Base-by-base conservation (phyloP, 2,888 invertebrate genomes). In the Melanchra persicariae region DNA sequence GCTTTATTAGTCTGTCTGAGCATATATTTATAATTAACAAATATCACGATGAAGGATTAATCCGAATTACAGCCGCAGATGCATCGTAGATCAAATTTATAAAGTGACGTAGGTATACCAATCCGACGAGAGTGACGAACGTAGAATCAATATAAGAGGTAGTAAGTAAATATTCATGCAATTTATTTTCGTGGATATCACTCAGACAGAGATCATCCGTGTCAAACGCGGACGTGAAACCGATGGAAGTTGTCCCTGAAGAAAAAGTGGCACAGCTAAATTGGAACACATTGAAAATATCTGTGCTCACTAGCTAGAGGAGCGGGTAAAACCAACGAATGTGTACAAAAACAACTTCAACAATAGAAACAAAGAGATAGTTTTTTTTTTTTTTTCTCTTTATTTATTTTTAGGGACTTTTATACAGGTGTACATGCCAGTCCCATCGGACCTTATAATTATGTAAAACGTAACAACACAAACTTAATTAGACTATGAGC, bases 251-350 rank as follows among this genome's bases (percentile, higher is more conserved):
- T 74, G 54, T 60, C 71, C 57, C 54, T 65, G 66, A 67, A 63
- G 74, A 73, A 84, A 77, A 83, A 72, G 63, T 81, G 43, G 81
- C 62, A 74, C 84, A 81, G 57, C 78, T 83, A 83, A 78, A 83
- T 70, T 61, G 65, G 85, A 81, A 78, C 70, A 63, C 78, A 57
- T 68, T 70, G 54, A 67, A 84, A 72, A 70, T 71, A 74, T 72
- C 49, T 80, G 34, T 40, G 26, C 24, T 45, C 34, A 59, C 52
- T 43, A n/a, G 57, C 22, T 60, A 54, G 40, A 61, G 61, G 26
- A 12, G 22, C 66, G 37, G 30, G 45, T 47, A 34, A 65, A 57
- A 55, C 30, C 43, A 19, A 45, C 54, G 24, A 63, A 51, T 65
- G 10, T 49, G 24, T 61, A 59, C 22, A 45, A 67, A 60, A 67